These are phyloP conservation scores for Pseudanteris insignis DNA, from an alignment of 2,888 invertebrate genomes.

Conservation along the genomic window DNA sequence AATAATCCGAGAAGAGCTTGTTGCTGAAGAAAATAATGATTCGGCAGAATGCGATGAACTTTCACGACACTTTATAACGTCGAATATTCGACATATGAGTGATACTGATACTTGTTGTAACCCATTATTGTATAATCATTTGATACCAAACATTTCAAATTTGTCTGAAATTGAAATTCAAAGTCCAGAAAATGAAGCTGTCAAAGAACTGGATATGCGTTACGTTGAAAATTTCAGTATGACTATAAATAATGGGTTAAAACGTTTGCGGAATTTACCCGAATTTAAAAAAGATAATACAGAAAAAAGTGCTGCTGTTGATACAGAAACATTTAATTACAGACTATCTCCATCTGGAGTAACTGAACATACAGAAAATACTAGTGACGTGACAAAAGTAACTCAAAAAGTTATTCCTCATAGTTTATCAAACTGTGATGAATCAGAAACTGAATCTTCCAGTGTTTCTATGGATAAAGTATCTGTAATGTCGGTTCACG, in stretches of 20 bases:
- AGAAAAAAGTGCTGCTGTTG: conserved; percentile 8
- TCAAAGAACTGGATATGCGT: conserved; percentile 56
- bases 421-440: conserved; percentile 47
- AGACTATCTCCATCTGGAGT: conserved; percentile 51
- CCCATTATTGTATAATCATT: conserved; percentile 60
- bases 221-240: conserved; percentile 54
- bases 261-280: conserved; percentile 47
- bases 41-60: conserved; percentile 53
- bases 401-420: conserved; percentile 45
- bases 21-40: conserved; percentile 54
- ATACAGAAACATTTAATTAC: conserved; percentile 42
- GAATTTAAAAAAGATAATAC: conserved; percentile 36
- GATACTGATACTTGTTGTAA: conserved; percentile 56
- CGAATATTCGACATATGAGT: conserved; percentile 59
- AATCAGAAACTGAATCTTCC: conserved; percentile 49
- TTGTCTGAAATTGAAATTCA: conserved; percentile 15
- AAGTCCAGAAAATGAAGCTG: conserved; percentile 52
- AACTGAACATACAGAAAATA: conserved; percentile 53
- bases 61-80: conserved; percentile 55
- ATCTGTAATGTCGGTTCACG: conserved; percentile 38
- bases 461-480: conserved; percentile 47
- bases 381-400: conserved; percentile 50
- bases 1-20: conserved; percentile 56
- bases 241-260: conserved; percentile 51
- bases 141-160: conserved; percentile 53